A percentile compares a stretch with the other conserved stretches of the same genome.
These are phyloP conservation scores for Linyphia triangularis DNA, from an alignment of 2,888 invertebrate genomes.

Conservation along the genomic window DNA sequence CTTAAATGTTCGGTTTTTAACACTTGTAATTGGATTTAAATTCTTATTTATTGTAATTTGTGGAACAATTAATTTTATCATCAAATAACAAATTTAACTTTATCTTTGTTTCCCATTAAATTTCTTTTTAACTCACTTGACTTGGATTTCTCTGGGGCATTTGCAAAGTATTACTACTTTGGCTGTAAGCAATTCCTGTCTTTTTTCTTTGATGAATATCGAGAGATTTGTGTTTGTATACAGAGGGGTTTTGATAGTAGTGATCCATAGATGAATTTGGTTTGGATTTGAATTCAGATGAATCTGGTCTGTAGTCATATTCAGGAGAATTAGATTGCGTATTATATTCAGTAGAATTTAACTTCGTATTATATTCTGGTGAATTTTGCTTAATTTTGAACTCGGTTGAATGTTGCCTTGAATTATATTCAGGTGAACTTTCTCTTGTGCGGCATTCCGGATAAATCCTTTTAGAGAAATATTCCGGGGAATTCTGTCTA, in stretches of 20 bases:
- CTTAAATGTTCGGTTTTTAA: too few species aligned
- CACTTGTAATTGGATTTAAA: too few species aligned
- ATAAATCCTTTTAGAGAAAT: background rate
- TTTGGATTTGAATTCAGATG: background rate
- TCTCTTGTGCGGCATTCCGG: constrained; percentile 11
- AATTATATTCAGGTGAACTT: background rate
- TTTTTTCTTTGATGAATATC: background rate
- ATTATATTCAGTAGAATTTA: constrained; percentile 12
- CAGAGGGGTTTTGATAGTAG: background rate
- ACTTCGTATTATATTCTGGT: background rate
- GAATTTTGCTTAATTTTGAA: background rate
- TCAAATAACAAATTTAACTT: too few species aligned
- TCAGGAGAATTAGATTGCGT: constrained; percentile 4
- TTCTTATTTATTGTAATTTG: too few species aligned
- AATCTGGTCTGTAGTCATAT: background rate
- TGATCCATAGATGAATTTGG: background rate
- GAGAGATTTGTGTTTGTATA: background rate
- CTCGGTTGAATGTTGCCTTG: background rate
- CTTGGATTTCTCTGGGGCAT: background rate
- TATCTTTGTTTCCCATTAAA: too few species aligned
- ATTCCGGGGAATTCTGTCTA: background rate
- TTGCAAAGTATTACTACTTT: background rate
- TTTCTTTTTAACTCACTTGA: background rate
- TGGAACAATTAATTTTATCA: too few species aligned
- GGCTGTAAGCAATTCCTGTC: background rate